Percentiles rank a stretch among this genome's conserved stretches.
Conservation (phyloP, 2,797 vertebrate species). For the Halcyon leucocephala region DNA sequence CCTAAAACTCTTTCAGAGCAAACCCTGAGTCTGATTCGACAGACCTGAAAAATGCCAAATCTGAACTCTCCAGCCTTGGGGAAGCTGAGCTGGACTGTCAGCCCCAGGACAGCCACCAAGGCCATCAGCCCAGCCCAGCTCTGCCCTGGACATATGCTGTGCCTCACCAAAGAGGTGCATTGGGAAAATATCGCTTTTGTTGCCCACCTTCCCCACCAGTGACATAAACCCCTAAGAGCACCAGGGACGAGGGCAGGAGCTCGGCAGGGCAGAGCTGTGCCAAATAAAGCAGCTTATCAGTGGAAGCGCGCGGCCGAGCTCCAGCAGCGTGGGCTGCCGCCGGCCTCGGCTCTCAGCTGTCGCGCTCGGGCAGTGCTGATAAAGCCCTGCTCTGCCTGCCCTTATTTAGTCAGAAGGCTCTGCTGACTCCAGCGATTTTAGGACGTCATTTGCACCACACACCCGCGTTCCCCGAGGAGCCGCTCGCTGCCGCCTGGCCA, state of each 20-base stretch:
- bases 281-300: neutral
- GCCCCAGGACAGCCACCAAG: rapidly evolving
- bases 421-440: constrained; percentile 81
- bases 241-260: neutral
- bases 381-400: constrained; percentile 85
- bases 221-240: neutral
- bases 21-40: neutral
- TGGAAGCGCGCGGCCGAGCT: neutral
- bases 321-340: constrained; percentile 59
- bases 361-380: constrained; percentile 83
- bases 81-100: neutral
- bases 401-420: constrained; percentile 96
- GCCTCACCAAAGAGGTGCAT: neutral
- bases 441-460: constrained; percentile 87
- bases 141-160: rapidly evolving
- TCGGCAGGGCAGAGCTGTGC: neutral
- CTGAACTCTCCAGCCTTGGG: neutral
- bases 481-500: constrained; percentile 63
- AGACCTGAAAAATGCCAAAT: neutral
- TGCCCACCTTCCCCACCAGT: neutral
- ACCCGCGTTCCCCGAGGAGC: constrained; percentile 65
- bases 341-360: constrained; percentile 86
- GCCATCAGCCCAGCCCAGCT: neutral
- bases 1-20: neutral
- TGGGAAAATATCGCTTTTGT: neutral